These are phyloP conservation scores for Dreissena rostriformis DNA, from an alignment of 1,140 invertebrate species.

Conservation along the genomic window DNA sequence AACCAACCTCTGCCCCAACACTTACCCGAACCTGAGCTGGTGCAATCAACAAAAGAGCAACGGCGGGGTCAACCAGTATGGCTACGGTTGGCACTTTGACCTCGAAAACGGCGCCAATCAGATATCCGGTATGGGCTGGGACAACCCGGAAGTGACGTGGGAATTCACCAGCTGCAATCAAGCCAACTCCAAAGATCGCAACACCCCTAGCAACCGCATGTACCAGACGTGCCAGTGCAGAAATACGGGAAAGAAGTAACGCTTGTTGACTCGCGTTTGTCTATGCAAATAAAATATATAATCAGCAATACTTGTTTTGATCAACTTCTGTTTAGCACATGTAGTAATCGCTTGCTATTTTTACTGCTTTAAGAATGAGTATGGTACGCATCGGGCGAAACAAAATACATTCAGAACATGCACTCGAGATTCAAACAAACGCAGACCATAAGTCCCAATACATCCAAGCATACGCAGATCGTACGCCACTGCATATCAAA, in stretches of 20 bases:
- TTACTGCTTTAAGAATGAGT: too few relatives aligned
- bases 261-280: background rate
- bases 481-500: too few relatives aligned
- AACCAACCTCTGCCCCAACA: slow-evolving; percentile 68
- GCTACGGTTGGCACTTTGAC: slow-evolving; percentile 70
- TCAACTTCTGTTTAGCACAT: too few relatives aligned
- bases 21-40: slow-evolving; percentile 64
- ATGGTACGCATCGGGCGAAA: too few relatives aligned
- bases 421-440: too few relatives aligned
- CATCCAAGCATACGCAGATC: too few relatives aligned
- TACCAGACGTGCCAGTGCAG: background rate
- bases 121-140: slow-evolving; percentile 59
- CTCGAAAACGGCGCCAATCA: slow-evolving; percentile 66
- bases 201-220: background rate
- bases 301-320: too few relatives aligned
- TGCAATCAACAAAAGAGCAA: slow-evolving; percentile 60
- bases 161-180: slow-evolving; percentile 60
- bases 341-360: too few relatives aligned
- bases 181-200: background rate
- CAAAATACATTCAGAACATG: too few relatives aligned
- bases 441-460: too few relatives aligned
- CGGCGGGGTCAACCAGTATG: slow-evolving; percentile 53
- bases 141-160: slow-evolving; percentile 72
- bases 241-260: background rate
- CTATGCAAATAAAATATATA: too few relatives aligned